Evolutionary conservation across 2,797 vertebrate genomes (phyloP).

Genomic region (Phrynocephalus guinanensis): DNA sequence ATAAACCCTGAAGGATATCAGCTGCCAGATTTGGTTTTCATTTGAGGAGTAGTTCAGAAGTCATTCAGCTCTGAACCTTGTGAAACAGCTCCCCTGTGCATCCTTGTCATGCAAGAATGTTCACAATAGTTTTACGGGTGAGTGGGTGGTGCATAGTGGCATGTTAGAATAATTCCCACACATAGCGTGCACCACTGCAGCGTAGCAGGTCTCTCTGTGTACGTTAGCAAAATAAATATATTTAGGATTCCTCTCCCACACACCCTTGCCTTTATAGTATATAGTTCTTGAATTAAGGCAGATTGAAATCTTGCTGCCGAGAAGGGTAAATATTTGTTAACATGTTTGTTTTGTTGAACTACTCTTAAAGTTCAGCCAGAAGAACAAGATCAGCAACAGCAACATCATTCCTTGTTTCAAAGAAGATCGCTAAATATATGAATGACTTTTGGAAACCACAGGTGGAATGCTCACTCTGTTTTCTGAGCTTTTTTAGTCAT

Average conservation of each 20-base stretch:
- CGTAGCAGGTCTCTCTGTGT: too few relatives aligned
- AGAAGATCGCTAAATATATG: neutral
- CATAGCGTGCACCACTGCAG: too few relatives aligned
- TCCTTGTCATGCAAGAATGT: too few relatives aligned
- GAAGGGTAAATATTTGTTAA: slow-evolving; percentile 19
- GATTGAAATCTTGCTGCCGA: neutral
- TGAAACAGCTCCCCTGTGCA: neutral
- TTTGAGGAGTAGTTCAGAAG: neutral
- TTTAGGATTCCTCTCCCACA: too few relatives aligned
- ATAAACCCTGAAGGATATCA: neutral
- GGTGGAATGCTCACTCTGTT: neutral
- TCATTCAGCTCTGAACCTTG: neutral
- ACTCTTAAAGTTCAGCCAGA: slow-evolving; percentile 12
- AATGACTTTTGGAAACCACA: neutral
- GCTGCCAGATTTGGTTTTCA: neutral
- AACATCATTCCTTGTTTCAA: neutral
- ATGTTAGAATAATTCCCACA: too few relatives aligned
- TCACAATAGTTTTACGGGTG: too few relatives aligned
- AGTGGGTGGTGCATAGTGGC: too few relatives aligned
- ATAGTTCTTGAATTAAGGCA: neutral
- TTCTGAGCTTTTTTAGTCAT: neutral
- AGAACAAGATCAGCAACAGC: neutral
- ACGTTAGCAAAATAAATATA: too few relatives aligned
- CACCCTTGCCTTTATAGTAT: neutral
- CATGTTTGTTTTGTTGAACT: neutral